phyloP scores from a whole-genome alignment of 2,113 vertebrate genomes.

The Cebidichthys violaceus region DNA sequence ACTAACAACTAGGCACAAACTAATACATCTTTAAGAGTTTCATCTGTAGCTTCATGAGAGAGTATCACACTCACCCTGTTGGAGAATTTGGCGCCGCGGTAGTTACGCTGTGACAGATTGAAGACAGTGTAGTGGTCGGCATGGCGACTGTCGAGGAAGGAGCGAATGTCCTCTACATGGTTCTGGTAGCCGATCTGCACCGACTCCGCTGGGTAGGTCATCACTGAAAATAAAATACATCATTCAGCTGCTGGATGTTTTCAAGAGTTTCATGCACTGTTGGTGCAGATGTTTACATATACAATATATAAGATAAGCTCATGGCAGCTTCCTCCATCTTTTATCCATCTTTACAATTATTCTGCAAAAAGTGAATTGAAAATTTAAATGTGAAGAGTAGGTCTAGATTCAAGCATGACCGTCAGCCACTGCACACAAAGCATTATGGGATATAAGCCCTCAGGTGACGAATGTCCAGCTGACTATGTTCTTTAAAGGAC shows the following conservation, averaged over 20 bases:
- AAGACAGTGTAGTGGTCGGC: conserved; percentile 99
- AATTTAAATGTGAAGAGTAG: not conserved
- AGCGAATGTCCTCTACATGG: conserved; percentile 97
- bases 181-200: conserved; percentile 97
- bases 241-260: not conserved
- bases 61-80: conserved; percentile 89
- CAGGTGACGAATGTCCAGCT: conserved; percentile 20
- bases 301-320: not conserved
- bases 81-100: conserved; percentile 97
- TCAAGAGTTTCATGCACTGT: not conserved
- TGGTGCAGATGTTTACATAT: not conserved
- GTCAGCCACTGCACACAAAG: conserved; percentile 2
- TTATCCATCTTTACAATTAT: not conserved
- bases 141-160: conserved; percentile 95
- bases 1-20: not conserved
- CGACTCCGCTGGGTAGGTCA: conserved; percentile 95
- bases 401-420: conserved; percentile 2
- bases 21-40: not conserved
- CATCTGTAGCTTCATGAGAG: not conserved
- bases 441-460: conserved; percentile 28
- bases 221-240: conserved; percentile 84
- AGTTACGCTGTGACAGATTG: conserved; percentile 96
- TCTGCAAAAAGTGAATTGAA: not conserved
- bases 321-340: not conserved
- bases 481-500: conserved; percentile 33